These are phyloP conservation scores for Calcarius lapponicus DNA, from an alignment of 2,797 vertebrate species.

Conservation along the genomic window DNA sequence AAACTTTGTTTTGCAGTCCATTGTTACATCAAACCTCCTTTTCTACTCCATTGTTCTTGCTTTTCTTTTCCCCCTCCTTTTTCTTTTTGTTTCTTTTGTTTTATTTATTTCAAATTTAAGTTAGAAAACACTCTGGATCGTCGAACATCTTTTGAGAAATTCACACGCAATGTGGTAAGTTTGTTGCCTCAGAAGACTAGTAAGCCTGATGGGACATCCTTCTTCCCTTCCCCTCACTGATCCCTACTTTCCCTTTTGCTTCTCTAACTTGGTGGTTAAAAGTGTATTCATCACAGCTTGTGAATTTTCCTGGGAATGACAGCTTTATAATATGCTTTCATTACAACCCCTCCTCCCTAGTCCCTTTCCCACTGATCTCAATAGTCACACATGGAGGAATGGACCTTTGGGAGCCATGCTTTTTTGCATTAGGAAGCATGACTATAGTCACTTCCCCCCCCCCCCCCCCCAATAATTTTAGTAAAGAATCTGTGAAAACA, in stretches of 20 bases:
- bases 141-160: constrained; percentile 87
- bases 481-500: constrained; percentile 15
- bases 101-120: constrained; percentile 72
- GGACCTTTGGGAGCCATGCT: constrained; percentile 12
- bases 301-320: constrained; percentile 37
- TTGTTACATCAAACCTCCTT: constrained; percentile 67
- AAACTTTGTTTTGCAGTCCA: constrained; percentile 50
- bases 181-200: constrained; percentile 62
- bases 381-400: not conserved
- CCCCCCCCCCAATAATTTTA: not conserved
- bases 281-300: constrained; percentile 28
- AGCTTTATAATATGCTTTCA: constrained; percentile 33
- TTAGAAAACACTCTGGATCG: constrained; percentile 81
- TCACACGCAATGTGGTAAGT: constrained; percentile 86
- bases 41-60: constrained; percentile 68
- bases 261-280: constrained; percentile 27
- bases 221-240: not conserved
- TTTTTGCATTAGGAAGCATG: constrained; percentile 39
- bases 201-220: constrained; percentile 41
- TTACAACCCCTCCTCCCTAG: constrained; percentile 14
- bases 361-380: constrained; percentile 8
- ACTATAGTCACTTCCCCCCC: not conserved
- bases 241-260: constrained; percentile 26
- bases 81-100: constrained; percentile 29
- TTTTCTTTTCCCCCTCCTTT: constrained; percentile 28